Evolutionary conservation across 2,888 invertebrate genomes (phyloP).

Genomic region (Caenorhabditis sp.): DNA sequence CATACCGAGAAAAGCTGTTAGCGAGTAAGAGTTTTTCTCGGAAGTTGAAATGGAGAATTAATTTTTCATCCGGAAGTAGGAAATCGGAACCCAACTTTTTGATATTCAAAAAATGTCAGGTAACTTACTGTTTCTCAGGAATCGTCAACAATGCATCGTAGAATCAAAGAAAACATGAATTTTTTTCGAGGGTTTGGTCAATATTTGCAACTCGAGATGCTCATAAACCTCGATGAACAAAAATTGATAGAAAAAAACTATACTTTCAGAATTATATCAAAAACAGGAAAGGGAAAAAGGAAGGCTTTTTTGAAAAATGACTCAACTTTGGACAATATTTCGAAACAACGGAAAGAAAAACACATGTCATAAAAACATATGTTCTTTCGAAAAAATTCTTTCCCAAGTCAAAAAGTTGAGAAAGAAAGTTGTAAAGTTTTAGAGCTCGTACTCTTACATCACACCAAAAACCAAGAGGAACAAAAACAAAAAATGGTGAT

Average conservation of each 20-base stretch:
- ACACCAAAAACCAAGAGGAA: conserved; percentile 16
- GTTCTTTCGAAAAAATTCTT: conserved; percentile 6
- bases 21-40: too few species aligned
- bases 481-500: not conserved
- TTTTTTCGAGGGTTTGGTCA: conserved; percentile 33
- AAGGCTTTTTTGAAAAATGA: not conserved
- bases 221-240: conserved; percentile 34
- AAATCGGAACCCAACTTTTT: too few species aligned
- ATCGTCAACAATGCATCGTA: conserved; percentile 34
- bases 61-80: too few species aligned
- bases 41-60: too few species aligned
- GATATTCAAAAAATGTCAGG: conserved; percentile 33
- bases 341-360: conserved; percentile 10
- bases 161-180: conserved; percentile 24
- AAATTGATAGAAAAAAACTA: not conserved
- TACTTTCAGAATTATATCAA: not conserved
- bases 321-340: conserved; percentile 12
- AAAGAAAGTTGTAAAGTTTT: not conserved
- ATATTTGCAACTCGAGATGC: conserved; percentile 56
- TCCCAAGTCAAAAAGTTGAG: not conserved
- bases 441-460: not conserved
- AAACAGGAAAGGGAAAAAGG: not conserved
- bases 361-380: conserved; percentile 28
- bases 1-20: too few species aligned
- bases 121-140: conserved; percentile 51